Evolutionary conservation across 2,797 vertebrate genomes (phyloP), one percentile per base, ranked within the genome.

Genomic region (Morelia viridis): DNA sequence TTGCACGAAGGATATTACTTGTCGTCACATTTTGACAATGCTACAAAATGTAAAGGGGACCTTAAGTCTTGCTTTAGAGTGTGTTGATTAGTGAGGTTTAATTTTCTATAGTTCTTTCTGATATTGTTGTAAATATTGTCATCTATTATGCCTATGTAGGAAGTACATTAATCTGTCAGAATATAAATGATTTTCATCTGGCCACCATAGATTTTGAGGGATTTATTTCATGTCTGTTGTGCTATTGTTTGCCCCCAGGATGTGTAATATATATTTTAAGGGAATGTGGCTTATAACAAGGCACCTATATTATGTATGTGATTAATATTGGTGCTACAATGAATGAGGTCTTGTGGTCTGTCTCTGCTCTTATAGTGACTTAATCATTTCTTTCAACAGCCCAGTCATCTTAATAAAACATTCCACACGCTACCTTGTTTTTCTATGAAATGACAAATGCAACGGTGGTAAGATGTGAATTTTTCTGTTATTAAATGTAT

Each of bases 221-320:
- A 97, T 98, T 97, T 97, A 98, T 98, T 97, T 96, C 95, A 92
- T 97, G 94, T 95, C 97, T 96, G 95, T 96, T 83, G 71, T 97
- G 96, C 89, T 97, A 94, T 96, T 97, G 96, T 96, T 98, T 97
- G 96, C 96, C 97, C 97, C 93, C 96, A 97, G 97, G 97, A 97
- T 96, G 95, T 97, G 93, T 97, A 98, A 98, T 97, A 96, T 97
- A 97, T 98, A 98, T 97, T 97, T 97, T 97, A 97, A 95, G 97
- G 96, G 97, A 97, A 96, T 96, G 94, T 95, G 97, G 97, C 96
- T 97, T 95, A 97, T 97, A 96, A 96, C 96, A 94, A 97, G 97
- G 97, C 97, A 98, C 97, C 98, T 97, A 97, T 98, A 98, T 98
- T 98, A 98, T 97, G 98, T 98, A 95, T 96, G 96, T 98, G 97